Base-by-base conservation (phyloP, 2,797 vertebrate genomes). In the Phylloscopus collybita region DNA sequence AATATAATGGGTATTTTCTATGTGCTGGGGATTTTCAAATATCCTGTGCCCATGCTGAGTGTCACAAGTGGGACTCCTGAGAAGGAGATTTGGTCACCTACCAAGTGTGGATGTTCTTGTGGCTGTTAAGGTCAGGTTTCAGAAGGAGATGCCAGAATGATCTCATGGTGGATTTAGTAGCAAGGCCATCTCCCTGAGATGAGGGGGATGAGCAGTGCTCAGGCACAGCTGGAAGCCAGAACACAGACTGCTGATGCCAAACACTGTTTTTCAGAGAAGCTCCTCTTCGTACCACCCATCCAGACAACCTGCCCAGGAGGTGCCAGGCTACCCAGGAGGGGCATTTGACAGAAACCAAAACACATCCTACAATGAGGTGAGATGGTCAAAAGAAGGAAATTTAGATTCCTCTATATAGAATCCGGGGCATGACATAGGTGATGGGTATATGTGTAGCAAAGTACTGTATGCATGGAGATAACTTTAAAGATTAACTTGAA, bases 261-360 rank as follows among this genome's bases (percentile, higher is more conserved):
- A 13, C 6, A 2, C 13, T 94, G 34, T 75, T 62, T 88, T 94
- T 19, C 93, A 97, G 97, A 85, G 75, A 36, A 53, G 21, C 22
- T 80, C 54, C 56, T 80, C 79, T 71, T 22, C 29, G 3, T 7
- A 29, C 66, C 57, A 17, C 19, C 45, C 4, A 0, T 1, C 82
- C 84, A 11, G 16, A 16, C 64, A 73, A 18, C 53, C 53, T 59
- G 75, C 38, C 44, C 81, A 34, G 49, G 82, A 47, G 10, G 5
- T 15, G 25, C 60, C 94, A 53, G 69, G 2, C 84, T 71, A 66
- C 62, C 9, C 47, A 29, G 87, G 21, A 47, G 51, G 42, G 10
- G 32, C 27, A 26, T 56, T n/a, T 61, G 44, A 60, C 19, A 65
- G 61, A 36, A 65, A 32, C 23, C 51, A 54, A 36, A 69, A 51